Percentiles rank a stretch among this genome's conserved stretches.
Conservation (phyloP, 2,888 invertebrate species). For the Spodoptera picta region DNA sequence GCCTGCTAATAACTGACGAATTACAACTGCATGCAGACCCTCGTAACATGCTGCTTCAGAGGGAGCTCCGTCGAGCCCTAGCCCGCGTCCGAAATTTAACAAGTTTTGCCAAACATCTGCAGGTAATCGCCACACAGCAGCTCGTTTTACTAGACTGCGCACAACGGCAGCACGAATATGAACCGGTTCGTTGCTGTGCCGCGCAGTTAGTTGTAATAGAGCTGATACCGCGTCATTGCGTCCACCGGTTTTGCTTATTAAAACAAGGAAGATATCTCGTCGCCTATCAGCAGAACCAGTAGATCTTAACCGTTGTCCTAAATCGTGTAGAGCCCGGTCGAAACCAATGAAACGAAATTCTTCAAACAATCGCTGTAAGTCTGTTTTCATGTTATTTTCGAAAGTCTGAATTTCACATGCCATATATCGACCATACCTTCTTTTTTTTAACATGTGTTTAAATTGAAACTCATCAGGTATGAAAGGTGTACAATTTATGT, state of each 20-base stretch:
- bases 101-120: slow-evolving; percentile 67
- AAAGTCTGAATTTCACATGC: background rate
- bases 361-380: slow-evolving; percentile 71
- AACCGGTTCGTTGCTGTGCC: slow-evolving; percentile 70
- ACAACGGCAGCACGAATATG: slow-evolving; percentile 73
- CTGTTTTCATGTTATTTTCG: slow-evolving; percentile 37
- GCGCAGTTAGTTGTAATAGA: slow-evolving; percentile 64
- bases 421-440: background rate
- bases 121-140: slow-evolving; percentile 72
- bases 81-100: slow-evolving; percentile 66
- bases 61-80: slow-evolving; percentile 72
- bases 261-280: slow-evolving; percentile 74
- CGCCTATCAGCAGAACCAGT: slow-evolving; percentile 68
- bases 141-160: slow-evolving; percentile 75
- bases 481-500: slow-evolving; percentile 13
- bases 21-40: slow-evolving; percentile 73
- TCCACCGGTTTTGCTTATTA: slow-evolving; percentile 78
- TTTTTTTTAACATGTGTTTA: slow-evolving; percentile 8
- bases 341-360: slow-evolving; percentile 72
- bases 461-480: background rate
- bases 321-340: slow-evolving; percentile 67
- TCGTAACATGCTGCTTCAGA: slow-evolving; percentile 68
- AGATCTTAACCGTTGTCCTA: slow-evolving; percentile 64
- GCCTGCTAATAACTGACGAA: slow-evolving; percentile 65
- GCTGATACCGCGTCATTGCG: slow-evolving; percentile 62